phyloP scores from a whole-genome alignment of 2,113 vertebrate genomes.

The Gobiocypris rarus region DNA sequence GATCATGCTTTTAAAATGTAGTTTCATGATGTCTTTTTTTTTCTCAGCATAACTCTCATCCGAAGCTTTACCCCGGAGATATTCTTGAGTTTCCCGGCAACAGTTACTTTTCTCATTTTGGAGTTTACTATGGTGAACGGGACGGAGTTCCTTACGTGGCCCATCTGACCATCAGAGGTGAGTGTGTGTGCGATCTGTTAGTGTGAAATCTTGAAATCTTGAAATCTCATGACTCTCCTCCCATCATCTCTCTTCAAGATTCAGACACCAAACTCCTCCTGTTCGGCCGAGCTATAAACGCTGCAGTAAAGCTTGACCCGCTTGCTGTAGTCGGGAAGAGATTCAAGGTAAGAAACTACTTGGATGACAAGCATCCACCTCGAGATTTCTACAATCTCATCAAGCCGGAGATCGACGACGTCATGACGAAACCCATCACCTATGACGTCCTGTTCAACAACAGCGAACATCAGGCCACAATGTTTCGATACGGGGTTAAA shows the following conservation, averaged over 20 bases:
- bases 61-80: slow-evolving; percentile 74
- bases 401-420: slow-evolving; percentile 74
- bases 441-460: slow-evolving; percentile 82
- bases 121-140: slow-evolving; percentile 76
- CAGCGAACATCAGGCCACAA: slow-evolving; percentile 80
- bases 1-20: not conserved
- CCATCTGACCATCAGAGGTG: slow-evolving; percentile 76
- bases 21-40: not conserved
- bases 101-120: slow-evolving; percentile 79
- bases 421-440: slow-evolving; percentile 72
- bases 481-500: slow-evolving; percentile 77
- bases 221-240: not conserved
- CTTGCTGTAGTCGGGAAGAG: slow-evolving; percentile 71
- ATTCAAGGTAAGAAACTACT: slow-evolving; percentile 78
- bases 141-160: slow-evolving; percentile 78
- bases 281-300: slow-evolving; percentile 75
- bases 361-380: slow-evolving; percentile 67
- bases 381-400: slow-evolving; percentile 74
- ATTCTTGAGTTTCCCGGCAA: slow-evolving; percentile 78
- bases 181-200: slow-evolving; percentile 4
- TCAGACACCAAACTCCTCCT: slow-evolving; percentile 71
- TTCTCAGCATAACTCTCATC: slow-evolving; percentile 64
- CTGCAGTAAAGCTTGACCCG: slow-evolving; percentile 76
- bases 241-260: slow-evolving; percentile 62
- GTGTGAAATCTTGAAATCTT: not conserved